Evolutionary conservation across 2,888 invertebrate genomes (phyloP), one percentile per base, ranked within the genome.

Genomic region (Eremobia ochroleuca): DNA sequence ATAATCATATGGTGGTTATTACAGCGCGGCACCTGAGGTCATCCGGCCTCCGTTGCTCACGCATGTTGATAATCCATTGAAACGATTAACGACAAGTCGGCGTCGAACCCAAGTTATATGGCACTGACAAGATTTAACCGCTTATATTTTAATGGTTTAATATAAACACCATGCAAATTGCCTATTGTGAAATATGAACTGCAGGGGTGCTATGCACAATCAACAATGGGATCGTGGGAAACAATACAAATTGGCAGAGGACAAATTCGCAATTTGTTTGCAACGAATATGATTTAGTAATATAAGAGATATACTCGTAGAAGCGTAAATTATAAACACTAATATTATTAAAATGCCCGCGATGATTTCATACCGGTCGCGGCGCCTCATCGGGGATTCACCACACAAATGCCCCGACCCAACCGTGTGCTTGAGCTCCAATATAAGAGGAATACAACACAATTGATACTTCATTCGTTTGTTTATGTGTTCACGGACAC

Each of bases 151-250:
- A 85, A 82, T 84, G 67, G 67, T 79, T 82, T 74, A 81, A 73
- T 88, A 91, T 82, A 88, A 88, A 88, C 82, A 83, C 85, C 89
- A 88, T 81, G 85, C 88, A 88, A 91, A 90, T 88, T 88, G 86
- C 85, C 86, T 87, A 91, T 92, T 92, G 88, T 92, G 90, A 89
- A 92, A 92, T 84, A 82, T 83, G 73, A 85, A 64, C 76, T 76
- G 55, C 55, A 66, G 46, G 77, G 76, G 77, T 82, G 67, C 77
- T 67, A 55, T 68, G 79, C 52, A 73, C 65, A 66, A 77, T 43
- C 62, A 77, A 81, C 90, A 91, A 91, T 88, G 76, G 85, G 81
- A 87, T 79, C 91, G 92, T 93, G 93, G 91, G 93, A 92, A 85
- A 79, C 84, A 87, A 83, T 86, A 87, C 87, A 87, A 88, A 92